Evolutionary conservation across 2,888 invertebrate species (phyloP).

Genomic region (Macropis europaea): DNA sequence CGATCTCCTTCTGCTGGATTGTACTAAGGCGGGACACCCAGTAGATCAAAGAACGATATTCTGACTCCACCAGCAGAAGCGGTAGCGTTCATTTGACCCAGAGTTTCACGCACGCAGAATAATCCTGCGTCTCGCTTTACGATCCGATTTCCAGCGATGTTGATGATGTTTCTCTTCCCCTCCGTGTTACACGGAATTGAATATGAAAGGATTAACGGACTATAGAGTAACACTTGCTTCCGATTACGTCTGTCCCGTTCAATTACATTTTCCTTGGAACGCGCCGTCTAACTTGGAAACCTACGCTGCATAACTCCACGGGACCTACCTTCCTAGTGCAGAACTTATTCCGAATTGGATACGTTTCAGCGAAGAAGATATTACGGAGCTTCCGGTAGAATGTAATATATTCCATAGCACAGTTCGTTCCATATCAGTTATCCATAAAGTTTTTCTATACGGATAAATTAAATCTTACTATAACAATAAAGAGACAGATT

Average conservation of each 20-base stretch:
- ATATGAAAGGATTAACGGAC: constrained; percentile 31
- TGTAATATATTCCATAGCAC: too few relatives aligned
- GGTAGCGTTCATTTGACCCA: constrained; percentile 24
- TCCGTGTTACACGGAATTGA: constrained; percentile 22
- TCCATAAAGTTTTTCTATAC: too few relatives aligned
- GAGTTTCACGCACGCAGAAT: constrained; percentile 38
- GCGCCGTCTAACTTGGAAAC: neutral
- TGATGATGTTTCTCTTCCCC: constrained; percentile 1
- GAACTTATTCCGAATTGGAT: constrained; percentile 16
- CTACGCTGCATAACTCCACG: constrained; percentile 8
- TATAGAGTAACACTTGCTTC: constrained; percentile 24
- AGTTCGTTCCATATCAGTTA: too few relatives aligned
- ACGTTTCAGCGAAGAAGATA: constrained; percentile 3
- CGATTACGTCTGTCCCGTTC: constrained; percentile 33
- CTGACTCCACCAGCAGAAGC: constrained; percentile 10
- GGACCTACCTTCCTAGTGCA: constrained; percentile 1
- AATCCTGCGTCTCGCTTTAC: constrained; percentile 25
- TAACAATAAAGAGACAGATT: too few relatives aligned
- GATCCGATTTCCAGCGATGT: constrained; percentile 21
- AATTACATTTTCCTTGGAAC: constrained; percentile 20
- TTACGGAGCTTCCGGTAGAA: too few relatives aligned
- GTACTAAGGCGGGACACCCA: neutral
- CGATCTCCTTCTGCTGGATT: too few relatives aligned
- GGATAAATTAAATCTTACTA: too few relatives aligned
- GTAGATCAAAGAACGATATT: constrained; percentile 10